Conservation (phyloP, 2,797 vertebrate species). For the Mallotus villosus region DNA sequence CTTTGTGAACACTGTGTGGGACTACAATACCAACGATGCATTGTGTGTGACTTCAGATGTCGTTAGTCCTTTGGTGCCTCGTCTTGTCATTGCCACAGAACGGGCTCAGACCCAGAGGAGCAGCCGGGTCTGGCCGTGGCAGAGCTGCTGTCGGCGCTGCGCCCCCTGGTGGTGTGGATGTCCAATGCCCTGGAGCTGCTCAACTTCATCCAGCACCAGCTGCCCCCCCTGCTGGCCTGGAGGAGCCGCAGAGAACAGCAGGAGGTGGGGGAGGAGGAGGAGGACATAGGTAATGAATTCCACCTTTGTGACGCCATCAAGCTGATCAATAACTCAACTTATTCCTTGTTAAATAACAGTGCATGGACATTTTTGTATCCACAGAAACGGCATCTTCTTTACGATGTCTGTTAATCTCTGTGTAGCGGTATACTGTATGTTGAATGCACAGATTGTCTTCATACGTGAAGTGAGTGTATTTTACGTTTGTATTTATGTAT, state of each 20-base stretch:
- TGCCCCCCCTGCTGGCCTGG: constrained; percentile 72
- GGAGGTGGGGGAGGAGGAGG: constrained; percentile 38
- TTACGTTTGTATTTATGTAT: neutral
- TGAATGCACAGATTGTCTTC: neutral
- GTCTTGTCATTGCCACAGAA: neutral
- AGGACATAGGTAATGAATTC: constrained; percentile 51
- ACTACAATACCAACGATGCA: neutral
- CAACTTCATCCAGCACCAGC: constrained; percentile 76
- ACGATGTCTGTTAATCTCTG: too few relatives aligned
- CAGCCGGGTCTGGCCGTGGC: constrained; percentile 30
- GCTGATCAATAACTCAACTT: neutral
- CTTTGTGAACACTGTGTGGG: neutral
- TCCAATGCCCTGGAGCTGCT: constrained; percentile 79
- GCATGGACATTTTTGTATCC: neutral
- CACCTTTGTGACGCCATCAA: too few relatives aligned
- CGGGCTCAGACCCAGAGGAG: constrained; percentile 36
- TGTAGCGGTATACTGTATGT: too few relatives aligned
- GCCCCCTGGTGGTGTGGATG: constrained; percentile 79
- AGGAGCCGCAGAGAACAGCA: constrained; percentile 49
- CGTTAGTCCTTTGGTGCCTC: neutral
- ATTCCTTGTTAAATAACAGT: neutral
- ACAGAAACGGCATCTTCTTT: too few relatives aligned
- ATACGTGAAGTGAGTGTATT: neutral
- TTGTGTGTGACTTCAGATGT: neutral
- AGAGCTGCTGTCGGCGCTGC: constrained; percentile 64